Evolutionary conservation across 2,113 vertebrate genomes (phyloP), one percentile per base, ranked within the genome.

Genomic region (Oryzias javanicus): DNA sequence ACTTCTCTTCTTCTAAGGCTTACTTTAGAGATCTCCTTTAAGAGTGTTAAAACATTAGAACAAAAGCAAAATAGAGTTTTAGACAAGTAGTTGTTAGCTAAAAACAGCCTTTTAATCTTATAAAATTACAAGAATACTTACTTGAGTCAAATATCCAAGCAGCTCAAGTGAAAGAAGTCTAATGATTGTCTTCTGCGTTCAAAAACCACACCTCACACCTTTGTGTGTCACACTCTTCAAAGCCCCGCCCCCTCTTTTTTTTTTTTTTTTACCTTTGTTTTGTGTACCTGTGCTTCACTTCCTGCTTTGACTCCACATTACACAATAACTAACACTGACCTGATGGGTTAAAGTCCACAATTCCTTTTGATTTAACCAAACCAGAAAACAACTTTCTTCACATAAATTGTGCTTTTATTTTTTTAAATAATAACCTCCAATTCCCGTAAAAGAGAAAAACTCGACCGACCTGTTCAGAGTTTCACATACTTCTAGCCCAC

Each of bases 331-430:
- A 66, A 48, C 54, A 20, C 1, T 1, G 49, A 10, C 14, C 42
- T 12, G 4, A 27, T 0, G 5, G 74, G 16, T 71, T 67, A 79
- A 77, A 84, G 77, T 86, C 63, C 42, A 64, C 3, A 45, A 15
- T 14, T 15, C 6, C 22, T 5, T 2, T 16, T 12, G 35, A 0
- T 59, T 24, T 12, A 35, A 12, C 35, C 35, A 35, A n/a, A n/a
- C n/a, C 35, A 35, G 2, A 12, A 12, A 35, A 35, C 10, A 35
- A 35, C 35, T 35, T 35, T 35, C 35, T 35, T 8, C 8, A 12
- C 8, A 12, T 35, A 35, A 22, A 35, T 12, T 10, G 29, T 7
- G 6, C 29, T n/a, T 2, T 22, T 22, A 3, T 2, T 22, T 22
- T 35, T 13, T 12, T 35, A 13, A 10, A 35, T 8, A 35, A 35